These are phyloP conservation scores for Apeira syringaria DNA, from an alignment of 2,888 invertebrate species.

Conservation along the genomic window DNA sequence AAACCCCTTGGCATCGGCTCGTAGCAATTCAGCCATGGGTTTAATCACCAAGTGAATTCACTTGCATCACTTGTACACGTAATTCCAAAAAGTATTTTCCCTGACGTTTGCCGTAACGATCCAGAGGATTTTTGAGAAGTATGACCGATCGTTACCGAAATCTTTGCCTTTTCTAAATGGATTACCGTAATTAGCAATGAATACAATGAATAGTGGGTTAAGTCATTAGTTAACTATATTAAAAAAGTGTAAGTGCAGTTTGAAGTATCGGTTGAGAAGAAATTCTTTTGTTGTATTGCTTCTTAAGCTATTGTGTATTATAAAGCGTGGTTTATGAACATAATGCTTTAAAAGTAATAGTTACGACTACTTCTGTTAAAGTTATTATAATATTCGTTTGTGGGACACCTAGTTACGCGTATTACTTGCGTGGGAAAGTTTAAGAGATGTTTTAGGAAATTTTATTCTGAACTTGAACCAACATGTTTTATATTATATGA, in stretches of 20 bases:
- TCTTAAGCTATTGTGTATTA: conserved; percentile 1
- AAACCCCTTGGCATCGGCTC: no score
- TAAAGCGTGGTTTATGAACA: no score
- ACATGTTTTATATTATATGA: conserved; percentile 1
- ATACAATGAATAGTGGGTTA: conserved; percentile 5
- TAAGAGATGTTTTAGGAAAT: neutral
- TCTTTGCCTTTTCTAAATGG: neutral
- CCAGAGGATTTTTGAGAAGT: conserved; percentile 4
- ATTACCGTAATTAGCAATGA: conserved; percentile 9
- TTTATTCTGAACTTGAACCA: neutral
- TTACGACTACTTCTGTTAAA: neutral
- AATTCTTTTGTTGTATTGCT: conserved; percentile 3
- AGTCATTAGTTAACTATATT: conserved; percentile 4
- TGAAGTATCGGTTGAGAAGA: conserved; percentile 1
- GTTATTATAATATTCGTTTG: neutral
- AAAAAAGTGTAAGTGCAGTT: conserved; percentile 9
- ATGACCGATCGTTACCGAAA: neutral
- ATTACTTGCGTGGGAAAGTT: conserved; percentile 13
- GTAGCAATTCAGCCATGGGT: no score
- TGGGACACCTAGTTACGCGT: neutral
- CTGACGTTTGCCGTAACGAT: neutral
- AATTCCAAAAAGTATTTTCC: neutral
- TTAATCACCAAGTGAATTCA: no score
- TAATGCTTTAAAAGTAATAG: no score
- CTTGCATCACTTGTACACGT: no score